Evolutionary conservation across 2,888 invertebrate genomes (phyloP).

Genomic region (Steinernema carpocapsae): DNA sequence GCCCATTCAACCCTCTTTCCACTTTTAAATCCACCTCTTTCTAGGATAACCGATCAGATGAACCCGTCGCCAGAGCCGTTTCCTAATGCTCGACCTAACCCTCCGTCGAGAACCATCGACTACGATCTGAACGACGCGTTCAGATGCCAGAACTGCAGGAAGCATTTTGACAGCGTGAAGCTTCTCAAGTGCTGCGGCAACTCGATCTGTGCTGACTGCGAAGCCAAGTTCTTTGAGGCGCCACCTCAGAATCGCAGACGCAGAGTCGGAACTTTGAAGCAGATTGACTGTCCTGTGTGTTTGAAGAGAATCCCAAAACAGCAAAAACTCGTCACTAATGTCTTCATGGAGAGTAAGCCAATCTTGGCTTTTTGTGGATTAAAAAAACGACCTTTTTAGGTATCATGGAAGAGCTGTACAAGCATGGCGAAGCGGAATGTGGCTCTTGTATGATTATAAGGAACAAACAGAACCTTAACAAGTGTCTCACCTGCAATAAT

Average conservation of each 20-base stretch:
- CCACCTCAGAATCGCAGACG: not conserved
- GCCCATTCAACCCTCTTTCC: not conserved
- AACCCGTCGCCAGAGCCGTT: not conserved
- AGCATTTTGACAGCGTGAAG: not conserved
- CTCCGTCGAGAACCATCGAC: not conserved
- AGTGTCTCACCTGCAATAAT: too few species aligned
- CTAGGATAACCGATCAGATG: not conserved
- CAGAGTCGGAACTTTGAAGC: not conserved
- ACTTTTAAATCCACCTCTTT: not conserved
- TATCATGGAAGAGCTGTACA: too few species aligned
- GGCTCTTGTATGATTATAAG: too few species aligned
- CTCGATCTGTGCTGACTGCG: not conserved
- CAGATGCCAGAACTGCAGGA: not conserved
- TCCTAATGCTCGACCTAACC: not conserved
- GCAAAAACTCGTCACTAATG: not conserved
- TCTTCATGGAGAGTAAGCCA: not conserved
- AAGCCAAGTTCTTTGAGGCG: not conserved
- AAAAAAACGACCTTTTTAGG: too few species aligned
- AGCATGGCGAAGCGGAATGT: too few species aligned
- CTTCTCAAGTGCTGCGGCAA: not conserved
- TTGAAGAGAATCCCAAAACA: not conserved
- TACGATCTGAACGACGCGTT: not conserved
- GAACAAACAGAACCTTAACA: too few species aligned
- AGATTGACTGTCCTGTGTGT: not conserved
- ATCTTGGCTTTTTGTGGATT: too few species aligned